Percentiles rank a stretch among this genome's conserved stretches.
These are phyloP conservation scores for Channa striata DNA, from an alignment of 2,797 vertebrate species.

Conservation along the genomic window DNA sequence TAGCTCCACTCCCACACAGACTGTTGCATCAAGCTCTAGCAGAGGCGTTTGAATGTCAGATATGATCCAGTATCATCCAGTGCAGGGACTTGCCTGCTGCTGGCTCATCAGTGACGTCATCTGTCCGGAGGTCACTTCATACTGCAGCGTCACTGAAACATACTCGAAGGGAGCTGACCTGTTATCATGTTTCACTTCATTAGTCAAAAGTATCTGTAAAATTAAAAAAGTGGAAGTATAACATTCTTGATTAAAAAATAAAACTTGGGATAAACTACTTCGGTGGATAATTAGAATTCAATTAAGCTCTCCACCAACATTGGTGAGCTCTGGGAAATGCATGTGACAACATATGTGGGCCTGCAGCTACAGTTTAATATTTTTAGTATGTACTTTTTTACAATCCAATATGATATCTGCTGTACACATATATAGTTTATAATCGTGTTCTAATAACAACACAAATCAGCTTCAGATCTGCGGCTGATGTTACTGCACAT, in stretches of 20 bases:
- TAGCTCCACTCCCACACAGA: slow-evolving; percentile 61
- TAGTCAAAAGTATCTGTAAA: too few relatives aligned
- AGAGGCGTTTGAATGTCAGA: slow-evolving; percentile 71
- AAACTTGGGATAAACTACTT: too few relatives aligned
- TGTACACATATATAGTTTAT: neutral
- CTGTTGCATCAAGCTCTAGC: slow-evolving; percentile 46
- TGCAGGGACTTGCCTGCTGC: slow-evolving; percentile 39
- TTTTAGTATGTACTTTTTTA: neutral
- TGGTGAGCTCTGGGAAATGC: too few relatives aligned
- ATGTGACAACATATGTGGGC: too few relatives aligned
- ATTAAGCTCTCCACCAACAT: too few relatives aligned
- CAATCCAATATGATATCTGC: neutral
- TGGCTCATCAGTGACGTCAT: slow-evolving; percentile 40
- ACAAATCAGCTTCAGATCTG: neutral
- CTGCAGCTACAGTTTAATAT: neutral
- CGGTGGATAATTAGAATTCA: too few relatives aligned
- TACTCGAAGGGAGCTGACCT: neutral
- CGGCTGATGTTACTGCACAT: neutral
- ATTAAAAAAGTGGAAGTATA: too few relatives aligned
- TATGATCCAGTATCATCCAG: slow-evolving; percentile 49
- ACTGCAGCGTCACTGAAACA: neutral
- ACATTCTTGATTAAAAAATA: too few relatives aligned
- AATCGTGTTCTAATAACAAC: neutral
- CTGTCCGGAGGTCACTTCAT: slow-evolving; percentile 27
- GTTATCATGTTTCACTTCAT: too few relatives aligned